These are phyloP conservation scores for Heliangelus exortis DNA, from an alignment of 2,797 vertebrate species.

Conservation along the genomic window DNA sequence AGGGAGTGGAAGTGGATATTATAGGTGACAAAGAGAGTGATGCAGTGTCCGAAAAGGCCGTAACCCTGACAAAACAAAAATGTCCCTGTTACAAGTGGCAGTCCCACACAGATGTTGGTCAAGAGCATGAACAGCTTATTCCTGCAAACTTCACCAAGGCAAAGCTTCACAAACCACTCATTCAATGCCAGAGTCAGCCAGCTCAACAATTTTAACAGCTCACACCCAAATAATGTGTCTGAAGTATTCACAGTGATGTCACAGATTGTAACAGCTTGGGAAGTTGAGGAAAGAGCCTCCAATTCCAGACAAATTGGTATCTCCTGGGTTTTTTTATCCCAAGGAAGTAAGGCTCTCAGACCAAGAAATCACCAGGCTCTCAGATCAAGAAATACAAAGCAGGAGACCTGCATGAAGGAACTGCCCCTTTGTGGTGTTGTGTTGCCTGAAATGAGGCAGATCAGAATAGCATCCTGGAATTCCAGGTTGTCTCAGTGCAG, in stretches of 20 bases:
- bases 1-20: slow-evolving; percentile 97
- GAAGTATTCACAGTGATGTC: not conserved
- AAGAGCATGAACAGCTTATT: not conserved
- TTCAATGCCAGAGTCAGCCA: not conserved
- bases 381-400: not conserved
- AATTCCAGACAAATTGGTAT: not conserved
- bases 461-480: not conserved
- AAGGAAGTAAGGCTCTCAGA: not conserved
- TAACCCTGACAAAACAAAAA: slow-evolving; percentile 86
- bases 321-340: not conserved
- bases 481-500: not conserved
- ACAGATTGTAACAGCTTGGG: not conserved
- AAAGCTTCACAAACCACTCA: not conserved
- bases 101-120: not conserved
- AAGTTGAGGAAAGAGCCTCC: not conserved
- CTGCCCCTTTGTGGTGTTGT: fast-evolving
- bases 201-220: not conserved
- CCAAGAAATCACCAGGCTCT: not conserved
- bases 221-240: not conserved
- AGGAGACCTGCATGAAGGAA: not conserved
- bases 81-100: not conserved
- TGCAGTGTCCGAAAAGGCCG: slow-evolving; percentile 93
- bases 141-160: not conserved
- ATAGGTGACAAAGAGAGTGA: slow-evolving; percentile 93
- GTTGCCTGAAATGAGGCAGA: not conserved